These are phyloP conservation scores for Microdon myrmicae DNA, from an alignment of 2,888 invertebrate species.

Conservation along the genomic window DNA sequence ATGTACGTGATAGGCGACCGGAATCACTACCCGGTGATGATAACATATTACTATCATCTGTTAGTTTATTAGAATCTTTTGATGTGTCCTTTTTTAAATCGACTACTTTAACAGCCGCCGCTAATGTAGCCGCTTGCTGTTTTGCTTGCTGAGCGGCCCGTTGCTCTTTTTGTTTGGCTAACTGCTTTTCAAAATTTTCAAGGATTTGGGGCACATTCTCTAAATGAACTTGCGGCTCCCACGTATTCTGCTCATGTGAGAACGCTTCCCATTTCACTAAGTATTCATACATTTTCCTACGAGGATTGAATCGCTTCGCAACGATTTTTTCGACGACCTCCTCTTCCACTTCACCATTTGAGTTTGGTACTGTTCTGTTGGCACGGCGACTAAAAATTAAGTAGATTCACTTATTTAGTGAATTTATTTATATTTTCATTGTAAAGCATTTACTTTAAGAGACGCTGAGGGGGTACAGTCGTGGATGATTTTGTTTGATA, in stretches of 20 bases:
- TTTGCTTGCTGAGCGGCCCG: conserved; percentile 68
- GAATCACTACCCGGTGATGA: conserved; percentile 54
- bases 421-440: neutral
- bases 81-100: conserved; percentile 62
- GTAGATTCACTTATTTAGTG: neutral
- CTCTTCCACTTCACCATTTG: conserved; percentile 69
- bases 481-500: conserved; percentile 13
- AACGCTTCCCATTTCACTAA: conserved; percentile 88
- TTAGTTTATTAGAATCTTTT: conserved; percentile 61
- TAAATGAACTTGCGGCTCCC: conserved; percentile 84
- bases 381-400: conserved; percentile 61
- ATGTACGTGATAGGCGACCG: conserved; percentile 66
- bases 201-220: conserved; percentile 80
- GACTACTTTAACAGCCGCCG: conserved; percentile 54
- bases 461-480: conserved; percentile 33
- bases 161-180: conserved; percentile 80
- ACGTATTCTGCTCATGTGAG: conserved; percentile 83
- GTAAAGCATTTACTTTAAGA: conserved; percentile 13
- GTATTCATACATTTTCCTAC: conserved; percentile 82
- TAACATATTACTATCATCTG: conserved; percentile 50
- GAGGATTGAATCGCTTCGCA: conserved; percentile 84
- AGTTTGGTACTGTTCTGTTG: conserved; percentile 58
- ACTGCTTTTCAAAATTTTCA: conserved; percentile 82
- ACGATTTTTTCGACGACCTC: conserved; percentile 85
- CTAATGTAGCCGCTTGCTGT: conserved; percentile 56